phyloP scores from a whole-genome alignment of 2,888 invertebrate species.

The Coecobrya sp. region DNA sequence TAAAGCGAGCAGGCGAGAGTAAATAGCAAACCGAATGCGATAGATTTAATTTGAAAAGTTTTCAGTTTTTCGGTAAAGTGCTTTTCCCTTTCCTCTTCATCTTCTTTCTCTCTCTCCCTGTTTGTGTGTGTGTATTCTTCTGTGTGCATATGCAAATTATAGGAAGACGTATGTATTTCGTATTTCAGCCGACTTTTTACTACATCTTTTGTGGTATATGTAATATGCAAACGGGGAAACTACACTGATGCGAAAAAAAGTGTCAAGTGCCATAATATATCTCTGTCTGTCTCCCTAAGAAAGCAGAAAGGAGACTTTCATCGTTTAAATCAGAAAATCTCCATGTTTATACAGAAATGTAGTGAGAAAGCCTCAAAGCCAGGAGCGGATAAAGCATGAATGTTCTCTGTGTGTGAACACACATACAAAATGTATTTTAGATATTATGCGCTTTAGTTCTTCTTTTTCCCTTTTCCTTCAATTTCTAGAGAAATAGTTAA shows the following conservation, averaged over 20 bases:
- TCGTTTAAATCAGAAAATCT: constrained; percentile 38
- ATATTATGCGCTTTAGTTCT: not conserved
- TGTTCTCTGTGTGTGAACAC: not conserved
- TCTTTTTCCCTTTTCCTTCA: constrained; percentile 29
- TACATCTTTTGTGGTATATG: constrained; percentile 1
- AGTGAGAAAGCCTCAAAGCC: not conserved
- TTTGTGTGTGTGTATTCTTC: constrained; percentile 24
- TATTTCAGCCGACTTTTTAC: not conserved
- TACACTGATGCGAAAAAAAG: constrained; percentile 48
- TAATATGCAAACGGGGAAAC: not conserved
- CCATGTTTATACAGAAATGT: not conserved
- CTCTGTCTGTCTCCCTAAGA: constrained; percentile 51
- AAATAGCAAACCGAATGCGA: constrained; percentile 68
- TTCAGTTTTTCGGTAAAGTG: constrained; percentile 44
- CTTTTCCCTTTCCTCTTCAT: not conserved
- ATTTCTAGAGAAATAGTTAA: constrained; percentile 71
- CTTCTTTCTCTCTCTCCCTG: not conserved
- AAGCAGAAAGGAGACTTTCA: constrained; percentile 34
- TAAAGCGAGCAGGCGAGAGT: constrained; percentile 16
- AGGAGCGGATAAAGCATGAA: not conserved
- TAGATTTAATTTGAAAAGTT: constrained; percentile 79
- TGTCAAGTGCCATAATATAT: constrained; percentile 75
- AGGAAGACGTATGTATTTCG: not conserved
- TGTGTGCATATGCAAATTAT: constrained; percentile 61
- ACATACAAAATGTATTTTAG: not conserved